phyloP scores from a whole-genome alignment of 1,140 invertebrate species.

The Zaprionus nigranus region DNA sequence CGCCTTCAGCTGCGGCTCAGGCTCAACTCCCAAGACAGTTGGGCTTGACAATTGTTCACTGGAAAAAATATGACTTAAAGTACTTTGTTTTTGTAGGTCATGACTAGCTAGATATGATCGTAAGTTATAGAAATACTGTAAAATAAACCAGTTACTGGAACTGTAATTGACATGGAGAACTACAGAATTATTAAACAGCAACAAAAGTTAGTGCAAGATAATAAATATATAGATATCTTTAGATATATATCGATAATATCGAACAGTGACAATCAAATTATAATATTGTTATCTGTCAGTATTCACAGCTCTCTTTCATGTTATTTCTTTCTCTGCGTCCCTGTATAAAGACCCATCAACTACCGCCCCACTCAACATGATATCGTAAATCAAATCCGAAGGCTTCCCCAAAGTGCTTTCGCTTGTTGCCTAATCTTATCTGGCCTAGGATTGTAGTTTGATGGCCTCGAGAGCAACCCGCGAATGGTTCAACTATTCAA shows the following conservation, averaged over 20 bases:
- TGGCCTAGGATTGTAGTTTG: constrained; percentile 42
- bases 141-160: no score
- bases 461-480: constrained; percentile 8
- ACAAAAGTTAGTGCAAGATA: background rate
- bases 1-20: constrained; percentile 2
- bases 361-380: background rate
- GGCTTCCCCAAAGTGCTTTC: constrained; percentile 61
- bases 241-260: background rate
- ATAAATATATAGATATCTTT: background rate
- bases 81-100: constrained; percentile 1
- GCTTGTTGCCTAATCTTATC: constrained; percentile 67
- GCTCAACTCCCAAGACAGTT: constrained; percentile 26
- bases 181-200: no score
- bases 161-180: no score
- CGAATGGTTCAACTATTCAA: constrained; percentile 10
- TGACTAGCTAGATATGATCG: background rate
- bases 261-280: background rate
- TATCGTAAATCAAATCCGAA: constrained; percentile 41
- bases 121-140: background rate
- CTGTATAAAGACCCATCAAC: no score
- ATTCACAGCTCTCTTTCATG: background rate
- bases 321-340: background rate
- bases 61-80: constrained; percentile 2
- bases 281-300: background rate
- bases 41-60: constrained; percentile 13